Evolutionary conservation across 2,888 invertebrate species (phyloP).

Genomic region (Sphaerophoria taeniata): DNA sequence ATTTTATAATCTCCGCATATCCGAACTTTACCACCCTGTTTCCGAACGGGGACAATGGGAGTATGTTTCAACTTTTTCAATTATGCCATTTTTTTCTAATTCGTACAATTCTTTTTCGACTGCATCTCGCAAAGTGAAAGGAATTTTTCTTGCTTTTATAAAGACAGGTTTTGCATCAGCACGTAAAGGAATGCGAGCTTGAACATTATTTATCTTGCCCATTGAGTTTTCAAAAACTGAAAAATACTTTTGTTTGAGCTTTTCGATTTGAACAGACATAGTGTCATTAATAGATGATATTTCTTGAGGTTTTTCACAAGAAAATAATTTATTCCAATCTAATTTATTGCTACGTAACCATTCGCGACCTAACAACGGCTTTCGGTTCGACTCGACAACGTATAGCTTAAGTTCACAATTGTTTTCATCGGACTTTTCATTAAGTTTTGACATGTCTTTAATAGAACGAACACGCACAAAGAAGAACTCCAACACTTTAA

Average conservation of each 20-base stretch:
- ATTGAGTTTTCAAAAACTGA: slow-evolving; percentile 14
- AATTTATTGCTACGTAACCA: slow-evolving; percentile 29
- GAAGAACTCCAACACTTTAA: slow-evolving; percentile 3
- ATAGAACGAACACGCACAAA: background rate
- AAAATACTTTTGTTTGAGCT: slow-evolving; percentile 32
- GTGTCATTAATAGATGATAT: slow-evolving; percentile 76
- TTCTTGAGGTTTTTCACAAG: slow-evolving; percentile 12
- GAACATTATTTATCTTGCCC: slow-evolving; percentile 47
- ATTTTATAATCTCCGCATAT: slow-evolving; percentile 71
- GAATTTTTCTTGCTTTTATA: slow-evolving; percentile 70
- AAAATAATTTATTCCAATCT: slow-evolving; percentile 37
- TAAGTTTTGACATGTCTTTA: background rate
- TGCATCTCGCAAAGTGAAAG: slow-evolving; percentile 64
- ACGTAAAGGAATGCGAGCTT: slow-evolving; percentile 65
- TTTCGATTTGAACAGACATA: slow-evolving; percentile 74
- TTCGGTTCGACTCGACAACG: slow-evolving; percentile 12
- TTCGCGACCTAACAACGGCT: no score
- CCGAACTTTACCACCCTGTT: slow-evolving; percentile 68
- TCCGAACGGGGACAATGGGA: slow-evolving; percentile 12
- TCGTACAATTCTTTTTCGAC: slow-evolving; percentile 66
- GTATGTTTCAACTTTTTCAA: slow-evolving; percentile 75
- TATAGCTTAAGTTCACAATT: slow-evolving; percentile 1
- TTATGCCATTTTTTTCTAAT: slow-evolving; percentile 61
- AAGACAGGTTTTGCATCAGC: slow-evolving; percentile 65
- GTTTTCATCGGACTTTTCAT: slow-evolving; percentile 4